These are phyloP conservation scores for Tokudaia tokunoshimensis DNA, from an alignment of 2,797 vertebrate genomes.

Conservation along the genomic window DNA sequence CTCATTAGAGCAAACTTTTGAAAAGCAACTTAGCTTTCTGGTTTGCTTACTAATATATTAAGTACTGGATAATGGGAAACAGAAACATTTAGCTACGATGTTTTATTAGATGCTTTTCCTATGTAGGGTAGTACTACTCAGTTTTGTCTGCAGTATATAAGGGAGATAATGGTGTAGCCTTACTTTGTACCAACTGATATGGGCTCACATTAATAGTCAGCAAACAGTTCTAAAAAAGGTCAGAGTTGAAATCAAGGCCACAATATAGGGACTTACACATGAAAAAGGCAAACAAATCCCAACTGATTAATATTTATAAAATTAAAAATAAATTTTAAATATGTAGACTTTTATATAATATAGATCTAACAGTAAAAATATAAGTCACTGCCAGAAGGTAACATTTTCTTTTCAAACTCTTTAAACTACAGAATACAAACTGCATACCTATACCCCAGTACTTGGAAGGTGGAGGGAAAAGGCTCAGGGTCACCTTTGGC, in stretches of 20 bases:
- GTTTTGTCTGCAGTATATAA: neutral
- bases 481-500: neutral
- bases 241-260: neutral
- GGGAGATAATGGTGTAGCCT: neutral
- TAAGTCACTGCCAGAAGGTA: neutral
- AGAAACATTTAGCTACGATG: neutral
- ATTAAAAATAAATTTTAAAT: constrained; percentile 15
- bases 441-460: neutral
- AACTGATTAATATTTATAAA: neutral
- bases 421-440: neutral
- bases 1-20: neutral
- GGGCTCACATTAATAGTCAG: neutral
- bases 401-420: neutral
- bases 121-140: neutral
- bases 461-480: neutral
- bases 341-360: neutral
- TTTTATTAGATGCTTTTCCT: constrained; percentile 35
- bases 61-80: neutral
- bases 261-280: neutral
- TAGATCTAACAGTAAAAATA: neutral
- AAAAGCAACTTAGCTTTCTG: constrained; percentile 29
- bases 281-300: neutral
- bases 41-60: constrained; percentile 7
- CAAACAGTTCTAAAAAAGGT: neutral
- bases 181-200: neutral